phyloP scores from a whole-genome alignment of 2,113 vertebrate species.

The Clarias batrachus region DNA sequence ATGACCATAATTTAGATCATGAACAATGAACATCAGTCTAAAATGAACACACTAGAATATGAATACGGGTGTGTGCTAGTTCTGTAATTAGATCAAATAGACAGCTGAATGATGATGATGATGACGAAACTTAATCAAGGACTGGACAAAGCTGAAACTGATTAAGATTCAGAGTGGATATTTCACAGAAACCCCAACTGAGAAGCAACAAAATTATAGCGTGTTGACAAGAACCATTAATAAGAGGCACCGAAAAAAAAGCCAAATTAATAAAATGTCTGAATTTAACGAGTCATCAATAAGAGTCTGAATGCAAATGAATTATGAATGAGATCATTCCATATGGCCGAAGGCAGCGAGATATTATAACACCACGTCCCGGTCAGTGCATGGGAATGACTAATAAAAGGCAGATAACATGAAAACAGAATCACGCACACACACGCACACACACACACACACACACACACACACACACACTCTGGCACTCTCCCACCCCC shows the following conservation, averaged over 20 bases:
- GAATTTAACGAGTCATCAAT: constrained; percentile 46
- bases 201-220: neutral
- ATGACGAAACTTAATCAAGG: constrained; percentile 22
- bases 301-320: constrained; percentile 39
- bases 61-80: constrained; percentile 1
- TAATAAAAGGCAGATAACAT: constrained; percentile 32
- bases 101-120: constrained; percentile 22
- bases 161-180: constrained; percentile 14
- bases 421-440: neutral
- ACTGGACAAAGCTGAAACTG: neutral
- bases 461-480: constrained; percentile 7
- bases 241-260: neutral
- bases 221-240: constrained; percentile 15
- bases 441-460: no score
- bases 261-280: constrained; percentile 35
- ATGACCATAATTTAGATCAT: neutral
- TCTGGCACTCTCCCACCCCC: neutral
- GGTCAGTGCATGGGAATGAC: neutral
- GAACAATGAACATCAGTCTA: no score
- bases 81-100: constrained; percentile 27
- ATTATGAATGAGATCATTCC: constrained; percentile 50
- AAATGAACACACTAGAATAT: neutral
- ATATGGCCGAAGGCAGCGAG: constrained; percentile 34
- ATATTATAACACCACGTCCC: constrained; percentile 36
- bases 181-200: neutral